Percentiles rank a stretch among this genome's conserved stretches.
phyloP scores from a whole-genome alignment of 2,888 invertebrate species.

The Machimus rusticus region DNA sequence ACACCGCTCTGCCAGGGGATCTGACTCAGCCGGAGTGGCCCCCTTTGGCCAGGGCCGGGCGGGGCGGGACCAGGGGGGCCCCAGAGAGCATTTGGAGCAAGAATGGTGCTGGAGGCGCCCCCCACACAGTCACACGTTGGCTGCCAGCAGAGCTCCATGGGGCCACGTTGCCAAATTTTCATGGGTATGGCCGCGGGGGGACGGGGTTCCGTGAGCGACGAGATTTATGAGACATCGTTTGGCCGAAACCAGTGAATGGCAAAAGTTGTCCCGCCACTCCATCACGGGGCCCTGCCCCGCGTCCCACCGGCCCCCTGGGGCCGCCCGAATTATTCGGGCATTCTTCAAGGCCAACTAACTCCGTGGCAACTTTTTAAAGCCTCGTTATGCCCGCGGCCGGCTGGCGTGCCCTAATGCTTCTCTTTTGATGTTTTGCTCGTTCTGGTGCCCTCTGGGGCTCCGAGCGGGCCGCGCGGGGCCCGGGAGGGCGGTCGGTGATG shows the following conservation, averaged over 20 bases:
- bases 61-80: not conserved
- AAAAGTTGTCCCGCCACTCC: conserved; percentile 19
- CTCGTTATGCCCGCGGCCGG: not conserved
- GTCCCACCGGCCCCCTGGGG: not conserved
- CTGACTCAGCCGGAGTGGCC: not conserved
- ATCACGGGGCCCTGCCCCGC: not conserved
- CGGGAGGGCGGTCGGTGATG: not conserved
- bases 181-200: not conserved
- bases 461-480: not conserved
- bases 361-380: conserved; percentile 17
- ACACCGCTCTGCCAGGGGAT: not conserved
- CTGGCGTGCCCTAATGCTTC: conserved; percentile 10
- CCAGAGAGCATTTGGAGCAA: not conserved
- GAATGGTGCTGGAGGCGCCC: not conserved
- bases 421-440: not conserved
- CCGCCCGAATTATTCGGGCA: not conserved
- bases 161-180: not conserved
- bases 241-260: conserved; percentile 29
- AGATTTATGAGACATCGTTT: conserved; percentile 22
- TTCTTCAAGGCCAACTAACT: conserved; percentile 28
- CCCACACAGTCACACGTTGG: not conserved
- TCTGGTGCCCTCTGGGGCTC: not conserved
- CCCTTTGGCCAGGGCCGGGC: not conserved
- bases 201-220: not conserved
- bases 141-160: not conserved